Percentiles rank a stretch among this genome's conserved stretches.
Evolutionary conservation across 2,113 vertebrate genomes (phyloP).

Genomic region (Mionectes macconnelli): DNA sequence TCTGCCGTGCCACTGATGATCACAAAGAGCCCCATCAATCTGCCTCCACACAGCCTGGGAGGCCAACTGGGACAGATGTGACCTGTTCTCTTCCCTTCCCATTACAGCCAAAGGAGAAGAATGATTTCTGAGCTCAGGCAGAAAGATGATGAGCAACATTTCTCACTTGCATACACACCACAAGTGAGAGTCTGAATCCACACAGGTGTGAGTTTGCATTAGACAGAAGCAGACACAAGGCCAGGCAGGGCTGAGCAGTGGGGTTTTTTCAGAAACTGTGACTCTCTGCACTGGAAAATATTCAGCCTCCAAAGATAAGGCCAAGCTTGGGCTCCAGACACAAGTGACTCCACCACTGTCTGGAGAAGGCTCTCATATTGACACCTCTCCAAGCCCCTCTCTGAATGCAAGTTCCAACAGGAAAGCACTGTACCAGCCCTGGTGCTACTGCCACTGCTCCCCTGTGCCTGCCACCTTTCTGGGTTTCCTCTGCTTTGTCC

Average conservation of each 20-base stretch:
- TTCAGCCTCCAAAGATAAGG: background rate
- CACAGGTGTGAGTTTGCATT: background rate
- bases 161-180: background rate
- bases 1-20: background rate
- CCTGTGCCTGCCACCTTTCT: background rate
- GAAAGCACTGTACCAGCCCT: accelerated
- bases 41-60: background rate
- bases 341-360: background rate
- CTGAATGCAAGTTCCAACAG: background rate
- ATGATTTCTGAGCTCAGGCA: background rate
- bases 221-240: background rate
- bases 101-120: background rate
- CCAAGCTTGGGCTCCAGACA: background rate
- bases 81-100: background rate
- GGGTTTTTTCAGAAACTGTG: background rate
- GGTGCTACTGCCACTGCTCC: background rate
- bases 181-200: background rate
- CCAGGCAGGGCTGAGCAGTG: background rate
- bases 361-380: too few species aligned
- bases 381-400: background rate
- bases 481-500: background rate
- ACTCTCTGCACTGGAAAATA: background rate
- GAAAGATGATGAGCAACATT: background rate
- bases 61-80: background rate
- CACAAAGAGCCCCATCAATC: slow-evolving; percentile 10